These are phyloP conservation scores for Melanotaenia parkinsoni DNA, from an alignment of 2,797 vertebrate species.

Conservation along the genomic window DNA sequence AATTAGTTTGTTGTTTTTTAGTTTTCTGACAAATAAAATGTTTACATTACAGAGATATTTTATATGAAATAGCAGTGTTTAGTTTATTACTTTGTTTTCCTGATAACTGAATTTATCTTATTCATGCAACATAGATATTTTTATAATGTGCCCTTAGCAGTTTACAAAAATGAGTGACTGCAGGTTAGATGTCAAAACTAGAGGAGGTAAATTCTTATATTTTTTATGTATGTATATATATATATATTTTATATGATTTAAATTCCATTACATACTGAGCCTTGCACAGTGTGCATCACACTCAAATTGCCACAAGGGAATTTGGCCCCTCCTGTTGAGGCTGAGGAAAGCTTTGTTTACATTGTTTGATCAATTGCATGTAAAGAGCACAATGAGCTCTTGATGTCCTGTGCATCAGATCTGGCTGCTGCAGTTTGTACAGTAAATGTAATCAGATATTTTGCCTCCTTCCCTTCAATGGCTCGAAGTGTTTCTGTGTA, in stretches of 20 bases:
- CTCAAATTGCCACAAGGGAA: constrained; percentile 47
- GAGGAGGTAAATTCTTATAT: constrained; percentile 47
- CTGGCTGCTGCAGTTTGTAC: constrained; percentile 63
- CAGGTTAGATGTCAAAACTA: constrained; percentile 28
- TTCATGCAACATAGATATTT: constrained; percentile 21
- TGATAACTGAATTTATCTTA: constrained; percentile 17
- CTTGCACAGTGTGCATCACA: constrained; percentile 17
- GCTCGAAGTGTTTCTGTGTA: constrained; percentile 45
- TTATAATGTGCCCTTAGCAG: constrained; percentile 24
- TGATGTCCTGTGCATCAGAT: constrained; percentile 70
- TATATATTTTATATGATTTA: constrained; percentile 25
- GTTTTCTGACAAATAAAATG: no score
- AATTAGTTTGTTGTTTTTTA: neutral
- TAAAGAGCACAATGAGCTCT: constrained; percentile 71
- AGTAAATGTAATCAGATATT: constrained; percentile 73
- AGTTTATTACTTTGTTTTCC: constrained; percentile 9
- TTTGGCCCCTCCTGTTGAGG: constrained; percentile 50
- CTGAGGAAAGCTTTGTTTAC: constrained; percentile 66
- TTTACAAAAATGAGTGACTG: constrained; percentile 29
- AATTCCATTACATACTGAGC: constrained; percentile 43
- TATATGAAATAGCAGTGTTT: neutral
- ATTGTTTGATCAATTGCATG: constrained; percentile 74
- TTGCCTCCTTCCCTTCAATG: constrained; percentile 55
- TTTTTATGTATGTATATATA: constrained; percentile 4
- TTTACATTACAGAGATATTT: neutral